Base-by-base conservation (phyloP, 2,113 vertebrate species). In the Herpetotheres cachinnans region DNA sequence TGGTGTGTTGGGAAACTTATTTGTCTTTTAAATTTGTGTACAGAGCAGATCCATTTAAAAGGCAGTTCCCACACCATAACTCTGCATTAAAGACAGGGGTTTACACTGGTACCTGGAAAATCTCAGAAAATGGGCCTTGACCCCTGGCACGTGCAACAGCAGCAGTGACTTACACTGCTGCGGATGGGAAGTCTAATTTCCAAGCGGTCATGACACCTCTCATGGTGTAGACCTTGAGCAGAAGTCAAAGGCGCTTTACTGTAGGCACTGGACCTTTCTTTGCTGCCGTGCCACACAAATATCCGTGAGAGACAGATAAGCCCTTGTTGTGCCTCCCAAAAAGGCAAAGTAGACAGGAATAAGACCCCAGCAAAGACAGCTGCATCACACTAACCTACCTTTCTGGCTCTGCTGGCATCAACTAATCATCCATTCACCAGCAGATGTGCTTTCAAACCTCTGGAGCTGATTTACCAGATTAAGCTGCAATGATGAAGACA, bases 401-500 rank as follows among this genome's bases (percentile, higher is more conserved):
- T 76, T 65, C 46, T 83, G 36, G 56, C 26, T 85, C 27, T 86
- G 46, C 32, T 47, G 86, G 58, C 55, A 88, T 18, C 54, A 61
- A 54, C 59, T 50, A 86, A 74, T 24, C 32, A 66, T 7, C 46
- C 17, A 40, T 34, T 74, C 61, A 91, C 42, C 59, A 91, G 74
- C 42, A 79, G 27, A 95, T 59, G 46, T 0, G 0, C 27, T 90
- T 87, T 65, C 54, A 76, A 58, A 50, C 38, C 38, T 79, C 73
- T 95, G 80, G 76, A 95, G 56, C 6, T 49, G 36, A 95, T 92
- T 82, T 74, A 13, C 34, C 56, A 81, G 40, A 87, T 76, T 59
- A 69, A 77, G 63, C 62, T 86, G 42, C 74, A 82, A 42, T 0
- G 2, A 76, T n/a, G 69, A 89, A 76, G 80, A 44, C 1, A 12